phyloP scores from a whole-genome alignment of 2,113 vertebrate genomes.

The Albula glossodonta region DNA sequence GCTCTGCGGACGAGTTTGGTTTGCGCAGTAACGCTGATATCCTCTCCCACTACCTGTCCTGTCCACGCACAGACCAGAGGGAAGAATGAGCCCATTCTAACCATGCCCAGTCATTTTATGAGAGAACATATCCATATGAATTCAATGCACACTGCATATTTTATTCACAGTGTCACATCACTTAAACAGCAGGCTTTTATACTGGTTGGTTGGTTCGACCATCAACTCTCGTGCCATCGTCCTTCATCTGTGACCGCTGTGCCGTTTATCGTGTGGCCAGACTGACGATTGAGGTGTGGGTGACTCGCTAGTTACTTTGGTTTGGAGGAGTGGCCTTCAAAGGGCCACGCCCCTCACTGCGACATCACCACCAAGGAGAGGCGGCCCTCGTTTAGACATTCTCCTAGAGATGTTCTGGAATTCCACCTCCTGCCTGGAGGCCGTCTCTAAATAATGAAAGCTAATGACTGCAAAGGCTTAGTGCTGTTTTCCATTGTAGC shows the following conservation, averaged over 20 bases:
- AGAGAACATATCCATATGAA: neutral
- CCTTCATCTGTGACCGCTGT: too few species aligned
- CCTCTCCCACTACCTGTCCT: neutral
- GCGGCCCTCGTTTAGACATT: neutral
- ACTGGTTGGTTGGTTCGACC: neutral
- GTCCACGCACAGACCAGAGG: neutral
- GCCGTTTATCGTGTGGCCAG: too few species aligned
- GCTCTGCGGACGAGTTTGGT: neutral
- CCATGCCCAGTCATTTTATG: neutral
- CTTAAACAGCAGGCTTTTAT: neutral
- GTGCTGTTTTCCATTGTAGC: neutral
- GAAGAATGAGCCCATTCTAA: neutral
- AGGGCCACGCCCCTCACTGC: too few species aligned
- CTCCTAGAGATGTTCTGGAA: neutral
- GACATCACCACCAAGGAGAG: neutral
- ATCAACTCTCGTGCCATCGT: neutral
- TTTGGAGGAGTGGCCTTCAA: too few species aligned
- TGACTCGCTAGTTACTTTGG: too few species aligned
- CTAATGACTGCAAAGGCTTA: neutral
- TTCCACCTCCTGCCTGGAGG: neutral
- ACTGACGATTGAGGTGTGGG: too few species aligned
- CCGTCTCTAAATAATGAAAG: neutral
- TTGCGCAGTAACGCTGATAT: neutral
- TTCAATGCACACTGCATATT: neutral
- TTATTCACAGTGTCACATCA: neutral